A percentile compares a stretch with the other conserved stretches of the same genome.
Evolutionary conservation across 2,113 vertebrate genomes (phyloP).

Genomic region (Gymnarchus niloticus): DNA sequence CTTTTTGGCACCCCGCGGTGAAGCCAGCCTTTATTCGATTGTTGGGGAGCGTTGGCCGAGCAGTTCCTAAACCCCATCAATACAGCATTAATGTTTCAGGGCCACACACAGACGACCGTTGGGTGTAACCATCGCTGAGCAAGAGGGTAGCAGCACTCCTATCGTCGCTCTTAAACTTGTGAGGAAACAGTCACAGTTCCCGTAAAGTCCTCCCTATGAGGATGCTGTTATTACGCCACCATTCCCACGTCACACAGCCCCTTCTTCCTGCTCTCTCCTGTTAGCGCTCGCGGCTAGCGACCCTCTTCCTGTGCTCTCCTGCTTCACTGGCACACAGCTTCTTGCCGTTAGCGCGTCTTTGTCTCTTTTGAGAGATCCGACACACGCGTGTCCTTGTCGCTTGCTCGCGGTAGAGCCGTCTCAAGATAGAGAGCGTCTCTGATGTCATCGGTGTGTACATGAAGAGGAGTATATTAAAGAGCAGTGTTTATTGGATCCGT

Average conservation of each 20-base stretch:
- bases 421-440: not conserved
- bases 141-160: not conserved
- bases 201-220: slow-evolving; percentile 6
- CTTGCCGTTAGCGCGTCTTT: not conserved
- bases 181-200: too few relatives aligned
- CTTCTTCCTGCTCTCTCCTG: not conserved
- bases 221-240: slow-evolving; percentile 41
- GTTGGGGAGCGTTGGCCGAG: slow-evolving; percentile 35
- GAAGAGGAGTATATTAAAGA: not conserved
- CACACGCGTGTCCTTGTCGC: not conserved
- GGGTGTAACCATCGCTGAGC: not conserved
- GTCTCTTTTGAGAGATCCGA: not conserved
- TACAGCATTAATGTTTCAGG: slow-evolving; percentile 65
- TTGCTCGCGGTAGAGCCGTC: not conserved
- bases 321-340: not conserved
- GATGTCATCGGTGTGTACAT: not conserved
- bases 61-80: slow-evolving; percentile 63
- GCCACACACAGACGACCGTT: slow-evolving; percentile 23
- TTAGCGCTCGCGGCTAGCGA: not conserved
- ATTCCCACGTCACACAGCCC: slow-evolving; percentile 15
- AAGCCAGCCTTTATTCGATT: not conserved
- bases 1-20: not conserved
- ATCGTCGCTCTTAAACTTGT: not conserved
- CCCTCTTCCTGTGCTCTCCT: not conserved
- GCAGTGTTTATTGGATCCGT: not conserved